phyloP scores from a whole-genome alignment of 2,888 invertebrate species.

The Prosapia bicincta region DNA sequence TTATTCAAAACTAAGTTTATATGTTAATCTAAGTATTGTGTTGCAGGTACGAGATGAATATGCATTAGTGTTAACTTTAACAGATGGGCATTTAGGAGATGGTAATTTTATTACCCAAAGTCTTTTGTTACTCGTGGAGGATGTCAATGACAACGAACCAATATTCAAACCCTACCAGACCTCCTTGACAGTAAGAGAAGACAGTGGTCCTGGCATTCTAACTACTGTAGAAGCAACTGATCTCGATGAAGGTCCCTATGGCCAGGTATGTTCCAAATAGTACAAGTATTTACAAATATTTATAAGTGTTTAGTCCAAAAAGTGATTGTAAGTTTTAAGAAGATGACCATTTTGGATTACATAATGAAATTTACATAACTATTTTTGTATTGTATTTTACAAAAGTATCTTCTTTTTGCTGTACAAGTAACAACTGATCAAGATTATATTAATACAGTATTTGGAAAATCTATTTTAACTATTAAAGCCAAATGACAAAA shows the following conservation, averaged over 20 bases:
- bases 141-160: constrained; percentile 89
- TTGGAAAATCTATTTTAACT: too few species aligned
- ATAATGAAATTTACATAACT: too few species aligned
- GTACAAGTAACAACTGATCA: too few species aligned
- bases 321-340: too few species aligned
- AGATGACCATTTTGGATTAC: too few species aligned
- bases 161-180: constrained; percentile 82
- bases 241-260: constrained; percentile 87
- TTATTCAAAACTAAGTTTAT: not conserved
- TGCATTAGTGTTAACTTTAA: constrained; percentile 80
- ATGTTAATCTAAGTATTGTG: constrained; percentile 6
- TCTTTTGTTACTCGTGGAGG: constrained; percentile 81
- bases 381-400: too few species aligned
- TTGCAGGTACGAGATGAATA: constrained; percentile 81
- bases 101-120: constrained; percentile 89
- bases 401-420: too few species aligned
- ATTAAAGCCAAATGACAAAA: too few species aligned
- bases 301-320: too few species aligned
- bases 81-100: constrained; percentile 81
- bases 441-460: too few species aligned
- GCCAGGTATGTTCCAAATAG: too few species aligned
- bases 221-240: constrained; percentile 84
- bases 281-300: too few species aligned
- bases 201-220: constrained; percentile 69
- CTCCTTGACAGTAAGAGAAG: constrained; percentile 75